phyloP scores from a whole-genome alignment of 2,888 invertebrate genomes.

The Ditula angustiorana region DNA sequence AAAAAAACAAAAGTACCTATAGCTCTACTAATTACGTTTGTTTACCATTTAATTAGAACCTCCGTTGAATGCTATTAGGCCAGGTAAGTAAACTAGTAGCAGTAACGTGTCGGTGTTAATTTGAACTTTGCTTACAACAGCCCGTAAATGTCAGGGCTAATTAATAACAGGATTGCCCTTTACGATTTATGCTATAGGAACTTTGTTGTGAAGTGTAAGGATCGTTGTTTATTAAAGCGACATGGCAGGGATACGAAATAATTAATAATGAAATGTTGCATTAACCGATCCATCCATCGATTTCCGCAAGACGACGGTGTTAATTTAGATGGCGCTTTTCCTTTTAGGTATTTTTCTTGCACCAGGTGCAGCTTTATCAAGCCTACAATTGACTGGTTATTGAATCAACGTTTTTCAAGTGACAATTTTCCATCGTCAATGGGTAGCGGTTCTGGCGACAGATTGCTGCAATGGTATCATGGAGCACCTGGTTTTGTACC shows the following conservation, averaged over 20 bases:
- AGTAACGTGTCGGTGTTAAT: conserved; percentile 22
- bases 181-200: background rate
- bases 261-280: too few species aligned
- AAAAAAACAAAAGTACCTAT: background rate
- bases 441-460: too few species aligned
- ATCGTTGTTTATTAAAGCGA: background rate
- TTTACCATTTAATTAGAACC: background rate
- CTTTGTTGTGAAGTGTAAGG: background rate
- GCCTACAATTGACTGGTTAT: too few species aligned
- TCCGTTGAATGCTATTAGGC: background rate
- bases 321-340: too few species aligned
- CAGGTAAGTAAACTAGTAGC: background rate
- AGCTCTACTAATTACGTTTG: background rate
- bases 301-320: too few species aligned
- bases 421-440: too few species aligned
- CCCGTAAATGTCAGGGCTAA: conserved; percentile 28
- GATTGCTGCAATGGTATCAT: too few species aligned
- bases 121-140: conserved; percentile 29
- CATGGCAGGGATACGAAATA: background rate
- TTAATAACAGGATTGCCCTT: conserved; percentile 31
- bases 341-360: too few species aligned
- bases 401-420: too few species aligned
- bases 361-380: too few species aligned
- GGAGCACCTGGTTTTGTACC: too few species aligned
- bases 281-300: too few species aligned